These are phyloP conservation scores for Eira barbara DNA, from an alignment of 2,113 vertebrate genomes.

Conservation along the genomic window DNA sequence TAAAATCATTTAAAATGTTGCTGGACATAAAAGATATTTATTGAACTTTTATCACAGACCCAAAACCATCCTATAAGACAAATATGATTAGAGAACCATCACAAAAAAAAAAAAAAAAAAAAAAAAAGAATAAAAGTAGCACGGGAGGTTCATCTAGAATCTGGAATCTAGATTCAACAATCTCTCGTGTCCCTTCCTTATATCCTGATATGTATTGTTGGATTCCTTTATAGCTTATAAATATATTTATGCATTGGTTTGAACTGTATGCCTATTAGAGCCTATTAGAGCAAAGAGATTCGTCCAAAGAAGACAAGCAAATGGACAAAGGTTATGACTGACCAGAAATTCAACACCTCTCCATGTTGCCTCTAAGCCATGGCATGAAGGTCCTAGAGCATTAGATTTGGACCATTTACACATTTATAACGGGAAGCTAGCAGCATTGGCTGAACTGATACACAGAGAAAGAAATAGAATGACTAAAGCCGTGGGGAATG, in stretches of 20 bases:
- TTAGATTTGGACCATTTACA: background rate
- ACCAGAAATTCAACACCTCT: conserved; percentile 14
- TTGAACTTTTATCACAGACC: background rate
- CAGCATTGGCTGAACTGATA: background rate
- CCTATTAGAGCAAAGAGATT: background rate
- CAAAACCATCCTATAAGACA: background rate
- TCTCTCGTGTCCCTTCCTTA: background rate
- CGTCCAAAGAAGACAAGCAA: background rate
- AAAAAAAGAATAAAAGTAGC: background rate
- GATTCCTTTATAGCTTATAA: background rate
- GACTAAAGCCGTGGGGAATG: background rate
- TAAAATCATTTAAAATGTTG: background rate
- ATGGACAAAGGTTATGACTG: background rate
- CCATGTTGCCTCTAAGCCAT: background rate
- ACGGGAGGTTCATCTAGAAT: background rate
- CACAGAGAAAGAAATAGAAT: conserved; percentile 16
- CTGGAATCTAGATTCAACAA: background rate
- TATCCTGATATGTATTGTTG: background rate
- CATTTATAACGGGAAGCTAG: background rate
- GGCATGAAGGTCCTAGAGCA: background rate
- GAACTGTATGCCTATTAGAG: background rate
- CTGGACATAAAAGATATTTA: background rate
- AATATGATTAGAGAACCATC: background rate
- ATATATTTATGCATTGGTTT: background rate
- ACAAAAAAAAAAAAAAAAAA: background rate